Evolutionary conservation across 2,888 invertebrate species (phyloP), one percentile per base, ranked within the genome.

Genomic region (Eupeodes luniger): DNA sequence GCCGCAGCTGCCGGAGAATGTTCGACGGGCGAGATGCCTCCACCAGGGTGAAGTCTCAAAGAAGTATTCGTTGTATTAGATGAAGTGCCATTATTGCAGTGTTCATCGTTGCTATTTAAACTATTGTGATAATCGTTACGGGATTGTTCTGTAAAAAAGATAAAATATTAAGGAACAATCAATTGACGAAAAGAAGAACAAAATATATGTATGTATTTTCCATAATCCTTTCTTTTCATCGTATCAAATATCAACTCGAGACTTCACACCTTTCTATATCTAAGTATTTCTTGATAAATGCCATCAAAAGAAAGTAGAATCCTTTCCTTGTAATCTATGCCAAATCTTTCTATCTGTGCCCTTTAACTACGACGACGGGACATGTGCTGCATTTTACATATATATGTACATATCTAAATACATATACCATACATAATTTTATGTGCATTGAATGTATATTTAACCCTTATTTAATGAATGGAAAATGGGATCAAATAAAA

Each of bases 1-100:
- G 91, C 91, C 34, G 91, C 91, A 11, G 91, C 91, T 19, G 92
- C 90, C 12, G 91, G 91, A 36, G 91, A 91, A 90, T 92, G 92
- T 77, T 91, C 92, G n/a, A 91, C 91, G 16, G 91, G 91, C 62
- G 91, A 91, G 0, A 91, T 89, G 40, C 81, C 85, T 7, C 90
- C 90, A 78, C 89, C 89, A 19, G 90, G 81, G 11, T 88, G 89
- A 53, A 89, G 78, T 62, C 90, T 89, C 59, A 90, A 81, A 64
- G 89, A 82, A 44, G 40, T 34, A 85, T 84, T 82, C 69, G 85
- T 66, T 81, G 82, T 76, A 7, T 78, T 82, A 53, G 86, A 74
- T 49, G 84, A 85, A n/a, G 85, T 81, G 3, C 85, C 90, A 34
- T 80, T 89, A n/a, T 81, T 88, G 89, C 89, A 85, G 76, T 89